phyloP scores from a whole-genome alignment of 1,140 invertebrate species.

The Macrobrachium nipponense region DNA sequence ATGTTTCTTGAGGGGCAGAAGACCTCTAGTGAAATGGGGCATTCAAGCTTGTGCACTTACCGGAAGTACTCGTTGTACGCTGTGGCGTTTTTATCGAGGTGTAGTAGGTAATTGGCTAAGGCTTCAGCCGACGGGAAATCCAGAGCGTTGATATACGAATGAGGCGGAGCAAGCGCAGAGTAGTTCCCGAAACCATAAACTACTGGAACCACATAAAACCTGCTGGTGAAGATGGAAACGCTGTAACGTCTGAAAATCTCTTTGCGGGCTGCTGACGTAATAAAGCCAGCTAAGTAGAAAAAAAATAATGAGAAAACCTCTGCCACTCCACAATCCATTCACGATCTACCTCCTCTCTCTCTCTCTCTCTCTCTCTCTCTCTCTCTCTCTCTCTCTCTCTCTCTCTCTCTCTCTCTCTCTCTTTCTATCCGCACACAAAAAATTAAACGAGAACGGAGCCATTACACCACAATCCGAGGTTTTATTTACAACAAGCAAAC shows the following conservation, averaged over 20 bases:
- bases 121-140: conserved; percentile 65
- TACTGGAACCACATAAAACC: conserved; percentile 42
- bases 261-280: too few species aligned
- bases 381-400: conserved; percentile 8
- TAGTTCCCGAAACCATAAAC: conserved; percentile 53
- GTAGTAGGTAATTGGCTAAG: conserved; percentile 67
- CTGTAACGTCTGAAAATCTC: too few species aligned
- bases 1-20: too few species aligned
- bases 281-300: too few species aligned
- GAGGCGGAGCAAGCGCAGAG: conserved; percentile 63
- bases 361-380: conserved; percentile 44
- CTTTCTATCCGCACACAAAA: not conserved
- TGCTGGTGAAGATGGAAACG: not conserved
- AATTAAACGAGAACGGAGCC: too few species aligned
- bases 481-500: not conserved
- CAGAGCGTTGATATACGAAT: conserved; percentile 68
- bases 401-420: not conserved
- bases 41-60: conserved; percentile 61
- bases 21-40: not conserved
- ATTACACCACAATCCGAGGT: not conserved
- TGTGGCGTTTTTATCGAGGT: conserved; percentile 67
- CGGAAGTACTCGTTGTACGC: conserved; percentile 69
- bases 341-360: conserved; percentile 11
- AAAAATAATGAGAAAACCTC: too few species aligned
- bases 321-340: not conserved